Percentiles rank a stretch among this genome's conserved stretches.
Evolutionary conservation across 2,888 invertebrate genomes (phyloP).

Genomic region (Pseudoips prasinana): DNA sequence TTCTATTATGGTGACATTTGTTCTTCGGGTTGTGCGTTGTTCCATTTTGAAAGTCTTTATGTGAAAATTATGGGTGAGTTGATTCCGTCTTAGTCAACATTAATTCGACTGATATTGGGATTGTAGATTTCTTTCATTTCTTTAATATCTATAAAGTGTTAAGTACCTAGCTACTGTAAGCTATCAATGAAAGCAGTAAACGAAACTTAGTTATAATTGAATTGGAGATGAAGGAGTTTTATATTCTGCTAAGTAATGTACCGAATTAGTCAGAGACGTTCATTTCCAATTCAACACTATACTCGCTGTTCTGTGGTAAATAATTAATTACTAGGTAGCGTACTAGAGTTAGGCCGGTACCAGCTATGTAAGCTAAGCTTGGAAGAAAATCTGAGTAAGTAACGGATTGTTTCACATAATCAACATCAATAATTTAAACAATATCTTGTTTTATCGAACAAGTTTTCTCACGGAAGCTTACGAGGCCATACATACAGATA

Average conservation of each 20-base stretch:
- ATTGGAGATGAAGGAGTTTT: conserved; percentile 27
- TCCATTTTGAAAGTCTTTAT: conserved; percentile 51
- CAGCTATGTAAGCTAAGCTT: conserved; percentile 35
- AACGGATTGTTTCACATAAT: conserved; percentile 39
- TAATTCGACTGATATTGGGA: conserved; percentile 59
- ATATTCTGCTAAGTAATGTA: conserved; percentile 21
- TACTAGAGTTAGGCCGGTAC: conserved; percentile 30
- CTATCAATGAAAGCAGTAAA: conserved; percentile 24
- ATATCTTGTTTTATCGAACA: conserved; percentile 31
- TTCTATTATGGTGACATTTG: conserved; percentile 51
- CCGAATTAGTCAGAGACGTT: conserved; percentile 16
- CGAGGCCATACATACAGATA: conserved; percentile 63
- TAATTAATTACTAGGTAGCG: conserved; percentile 33
- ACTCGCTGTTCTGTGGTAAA: conserved; percentile 57
- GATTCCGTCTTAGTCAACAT: conserved; percentile 69
- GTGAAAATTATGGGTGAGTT: conserved; percentile 48
- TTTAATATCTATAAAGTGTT: conserved; percentile 29
- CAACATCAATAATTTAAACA: conserved; percentile 28
- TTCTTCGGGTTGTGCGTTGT: conserved; percentile 70
- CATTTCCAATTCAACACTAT: conserved; percentile 42
- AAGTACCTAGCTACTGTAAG: conserved; percentile 27
- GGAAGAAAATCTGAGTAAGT: conserved; percentile 22
- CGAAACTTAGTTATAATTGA: conserved; percentile 23
- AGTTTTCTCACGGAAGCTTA: conserved; percentile 30
- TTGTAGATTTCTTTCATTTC: conserved; percentile 38